Evolutionary conservation across 2,797 vertebrate genomes (phyloP).

Genomic region (Hozukius guyotensis): DNA sequence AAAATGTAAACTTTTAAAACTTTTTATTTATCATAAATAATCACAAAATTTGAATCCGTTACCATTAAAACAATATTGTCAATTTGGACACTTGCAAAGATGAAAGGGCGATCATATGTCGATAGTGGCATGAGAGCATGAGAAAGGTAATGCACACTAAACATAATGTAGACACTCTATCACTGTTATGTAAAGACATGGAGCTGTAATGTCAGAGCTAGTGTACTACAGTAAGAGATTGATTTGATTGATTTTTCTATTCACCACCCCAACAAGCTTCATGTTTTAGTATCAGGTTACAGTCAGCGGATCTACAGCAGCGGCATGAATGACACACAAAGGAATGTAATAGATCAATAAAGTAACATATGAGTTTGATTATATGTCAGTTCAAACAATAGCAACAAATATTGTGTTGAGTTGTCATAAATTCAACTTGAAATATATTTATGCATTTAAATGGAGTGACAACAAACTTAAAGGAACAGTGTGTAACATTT

Average conservation of each 20-base stretch:
- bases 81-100: neutral
- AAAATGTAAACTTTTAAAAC: neutral
- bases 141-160: neutral
- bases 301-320: neutral
- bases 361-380: neutral
- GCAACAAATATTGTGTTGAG: neutral
- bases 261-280: neutral
- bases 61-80: neutral
- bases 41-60: neutral
- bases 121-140: neutral
- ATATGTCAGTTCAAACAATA: neutral
- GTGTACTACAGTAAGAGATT: neutral
- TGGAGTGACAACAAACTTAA: neutral
- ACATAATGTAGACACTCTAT: neutral
- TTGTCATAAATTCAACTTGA: neutral
- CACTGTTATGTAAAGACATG: neutral
- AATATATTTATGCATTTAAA: neutral
- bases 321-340: neutral
- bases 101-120: neutral
- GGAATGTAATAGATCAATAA: neutral
- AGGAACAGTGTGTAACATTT: no score
- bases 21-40: neutral
- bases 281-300: neutral
- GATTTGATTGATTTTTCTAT: neutral
- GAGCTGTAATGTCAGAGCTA: neutral